phyloP scores from a whole-genome alignment of 1,140 invertebrate species.

The Pseudomyrmex sp. region DNA sequence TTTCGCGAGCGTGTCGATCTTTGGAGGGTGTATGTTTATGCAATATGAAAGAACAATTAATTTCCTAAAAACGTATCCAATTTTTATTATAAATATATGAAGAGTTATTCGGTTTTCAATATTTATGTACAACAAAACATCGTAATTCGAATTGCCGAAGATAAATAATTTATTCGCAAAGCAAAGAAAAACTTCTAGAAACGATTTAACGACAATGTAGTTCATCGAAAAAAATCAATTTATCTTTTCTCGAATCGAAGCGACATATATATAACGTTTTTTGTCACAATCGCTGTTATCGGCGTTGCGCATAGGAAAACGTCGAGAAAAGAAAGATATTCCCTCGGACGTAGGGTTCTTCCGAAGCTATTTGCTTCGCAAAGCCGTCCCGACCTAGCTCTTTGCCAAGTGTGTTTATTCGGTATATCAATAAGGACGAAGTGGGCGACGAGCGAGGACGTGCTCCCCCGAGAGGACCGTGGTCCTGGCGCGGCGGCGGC shows the following conservation, averaged over 20 bases:
- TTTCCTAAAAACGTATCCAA: neutral
- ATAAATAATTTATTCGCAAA: too few species aligned
- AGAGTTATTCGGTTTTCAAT: too few species aligned
- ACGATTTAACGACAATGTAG: neutral
- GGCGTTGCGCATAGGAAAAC: slow-evolving; percentile 15
- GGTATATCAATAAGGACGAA: slow-evolving; percentile 78
- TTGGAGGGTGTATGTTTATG: neutral
- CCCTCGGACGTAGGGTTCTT: slow-evolving; percentile 16
- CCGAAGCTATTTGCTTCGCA: slow-evolving; percentile 70
- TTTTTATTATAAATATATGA: too few species aligned
- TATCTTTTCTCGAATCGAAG: neutral
- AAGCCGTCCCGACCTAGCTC: slow-evolving; percentile 65
- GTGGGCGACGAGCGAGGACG: slow-evolving; percentile 56
- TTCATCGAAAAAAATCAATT: neutral
- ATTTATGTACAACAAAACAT: too few species aligned
- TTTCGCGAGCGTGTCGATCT: neutral
- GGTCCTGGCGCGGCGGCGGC: slow-evolving; percentile 44
- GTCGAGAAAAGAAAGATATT: slow-evolving; percentile 53
- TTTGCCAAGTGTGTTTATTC: slow-evolving; percentile 76
- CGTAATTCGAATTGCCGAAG: too few species aligned
- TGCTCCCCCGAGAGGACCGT: slow-evolving; percentile 64
- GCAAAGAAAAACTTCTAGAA: too few species aligned
- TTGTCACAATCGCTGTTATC: slow-evolving; percentile 22
- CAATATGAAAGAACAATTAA: slow-evolving; percentile 14
- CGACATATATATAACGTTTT: neutral